A percentile compares a stretch with the other conserved stretches of the same genome.
Conservation (phyloP, 2,797 vertebrate genomes). For the Bufotes viridis region DNA sequence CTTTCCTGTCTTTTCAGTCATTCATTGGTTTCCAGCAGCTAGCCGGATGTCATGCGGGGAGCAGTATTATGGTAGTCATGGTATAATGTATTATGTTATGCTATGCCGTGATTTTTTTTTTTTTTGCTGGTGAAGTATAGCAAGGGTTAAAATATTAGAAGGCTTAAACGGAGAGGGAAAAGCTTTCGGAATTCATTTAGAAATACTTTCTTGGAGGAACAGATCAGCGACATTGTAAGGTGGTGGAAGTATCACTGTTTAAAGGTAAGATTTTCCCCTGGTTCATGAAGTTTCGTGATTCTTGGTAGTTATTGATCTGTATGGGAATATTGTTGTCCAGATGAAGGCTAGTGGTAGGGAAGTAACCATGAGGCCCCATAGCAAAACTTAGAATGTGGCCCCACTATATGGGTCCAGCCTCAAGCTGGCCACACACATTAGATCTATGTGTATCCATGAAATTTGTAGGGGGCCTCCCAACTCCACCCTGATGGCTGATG, state of each 20-base stretch:
- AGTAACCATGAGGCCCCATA: no score
- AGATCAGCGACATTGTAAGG: neutral
- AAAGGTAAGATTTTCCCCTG: conserved; percentile 22
- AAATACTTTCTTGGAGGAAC: conserved; percentile 25
- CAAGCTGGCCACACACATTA: no score
- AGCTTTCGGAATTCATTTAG: conserved; percentile 25
- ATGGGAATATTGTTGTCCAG: no score
- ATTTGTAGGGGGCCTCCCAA: no score
- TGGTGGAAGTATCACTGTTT: neutral
- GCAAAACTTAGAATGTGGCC: no score
- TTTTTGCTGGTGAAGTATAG: neutral
- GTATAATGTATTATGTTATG: neutral
- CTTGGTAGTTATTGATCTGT: neutral
- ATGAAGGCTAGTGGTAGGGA: no score
- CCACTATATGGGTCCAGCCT: no score
- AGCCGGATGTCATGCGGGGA: no score
- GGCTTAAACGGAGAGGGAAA: neutral
- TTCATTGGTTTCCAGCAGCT: neutral
- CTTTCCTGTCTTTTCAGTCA: no score
- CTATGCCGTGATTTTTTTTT: neutral
- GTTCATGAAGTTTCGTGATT: neutral
- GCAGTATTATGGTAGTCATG: neutral
- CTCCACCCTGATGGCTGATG: no score
- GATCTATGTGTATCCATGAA: no score
- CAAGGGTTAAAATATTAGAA: conserved; percentile 40